Evolutionary conservation across 2,797 vertebrate species (phyloP).

Genomic region (Anomalospiza imberbis): DNA sequence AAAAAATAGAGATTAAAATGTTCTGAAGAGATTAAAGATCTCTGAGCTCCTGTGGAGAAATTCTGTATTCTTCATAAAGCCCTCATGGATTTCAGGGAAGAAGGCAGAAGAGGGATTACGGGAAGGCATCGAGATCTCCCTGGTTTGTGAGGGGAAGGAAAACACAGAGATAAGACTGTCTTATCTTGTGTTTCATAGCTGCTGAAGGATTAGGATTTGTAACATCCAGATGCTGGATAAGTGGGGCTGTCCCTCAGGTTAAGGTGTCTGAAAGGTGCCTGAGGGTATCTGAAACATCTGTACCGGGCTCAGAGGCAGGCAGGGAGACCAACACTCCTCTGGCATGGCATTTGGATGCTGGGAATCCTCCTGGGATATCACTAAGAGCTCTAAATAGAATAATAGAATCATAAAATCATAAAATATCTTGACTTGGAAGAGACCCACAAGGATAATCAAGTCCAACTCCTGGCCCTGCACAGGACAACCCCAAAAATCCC

Average conservation of each 20-base stretch:
- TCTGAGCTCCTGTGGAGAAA: not conserved
- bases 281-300: not conserved
- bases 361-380: not conserved
- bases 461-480: not conserved
- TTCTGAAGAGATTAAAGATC: not conserved
- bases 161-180: not conserved
- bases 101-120: not conserved
- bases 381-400: not conserved
- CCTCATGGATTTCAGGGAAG: not conserved
- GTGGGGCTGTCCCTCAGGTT: not conserved
- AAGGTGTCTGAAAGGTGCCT: not conserved
- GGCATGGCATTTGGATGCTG: not conserved
- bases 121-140: not conserved
- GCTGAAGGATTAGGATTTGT: not conserved
- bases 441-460: not conserved
- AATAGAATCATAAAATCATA: not conserved
- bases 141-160: not conserved
- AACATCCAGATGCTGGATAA: not conserved
- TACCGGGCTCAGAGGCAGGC: not conserved
- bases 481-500: not conserved
- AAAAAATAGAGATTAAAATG: not conserved
- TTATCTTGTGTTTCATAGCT: not conserved
- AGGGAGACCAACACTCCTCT: not conserved
- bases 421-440: not conserved
- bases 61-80: not conserved